Evolutionary conservation across 23 tunicate species (phyloP).

Genomic region (Aplidium turbinatum): DNA sequence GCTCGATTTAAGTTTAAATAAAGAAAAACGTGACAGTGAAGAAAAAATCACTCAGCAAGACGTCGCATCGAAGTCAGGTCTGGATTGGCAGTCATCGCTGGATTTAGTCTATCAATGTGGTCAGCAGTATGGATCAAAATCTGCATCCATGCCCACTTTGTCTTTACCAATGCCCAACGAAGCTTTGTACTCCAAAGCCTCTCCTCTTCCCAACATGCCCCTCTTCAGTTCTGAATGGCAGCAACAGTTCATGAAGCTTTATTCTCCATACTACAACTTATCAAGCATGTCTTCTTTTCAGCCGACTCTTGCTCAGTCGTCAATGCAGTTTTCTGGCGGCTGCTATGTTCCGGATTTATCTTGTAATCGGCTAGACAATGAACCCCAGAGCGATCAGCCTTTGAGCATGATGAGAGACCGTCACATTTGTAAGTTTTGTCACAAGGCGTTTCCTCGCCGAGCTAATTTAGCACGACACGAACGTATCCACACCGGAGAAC

Average conservation of each 20-base stretch:
- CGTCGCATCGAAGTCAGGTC: not conserved
- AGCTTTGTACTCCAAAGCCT: too few species aligned
- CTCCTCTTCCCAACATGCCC: too few species aligned
- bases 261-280: too few species aligned
- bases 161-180: too few species aligned
- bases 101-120: slow-evolving; percentile 26
- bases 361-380: too few species aligned
- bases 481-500: slow-evolving; percentile 77
- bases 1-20: slow-evolving; percentile 28
- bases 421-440: slow-evolving; percentile 42
- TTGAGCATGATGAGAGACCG: not conserved
- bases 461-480: slow-evolving; percentile 60
- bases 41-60: not conserved
- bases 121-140: slow-evolving; percentile 5
- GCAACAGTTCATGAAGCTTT: too few species aligned
- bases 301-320: too few species aligned
- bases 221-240: too few species aligned
- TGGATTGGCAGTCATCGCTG: slow-evolving; percentile 12
- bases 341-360: too few species aligned
- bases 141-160: slow-evolving; percentile 6
- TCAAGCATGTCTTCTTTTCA: too few species aligned
- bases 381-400: not conserved
- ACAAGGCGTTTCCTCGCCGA: slow-evolving; percentile 44
- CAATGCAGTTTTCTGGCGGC: too few species aligned
- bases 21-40: not conserved